These are phyloP conservation scores for Aldabrachelys gigantea DNA, from an alignment of 2,113 vertebrate species.

Conservation along the genomic window DNA sequence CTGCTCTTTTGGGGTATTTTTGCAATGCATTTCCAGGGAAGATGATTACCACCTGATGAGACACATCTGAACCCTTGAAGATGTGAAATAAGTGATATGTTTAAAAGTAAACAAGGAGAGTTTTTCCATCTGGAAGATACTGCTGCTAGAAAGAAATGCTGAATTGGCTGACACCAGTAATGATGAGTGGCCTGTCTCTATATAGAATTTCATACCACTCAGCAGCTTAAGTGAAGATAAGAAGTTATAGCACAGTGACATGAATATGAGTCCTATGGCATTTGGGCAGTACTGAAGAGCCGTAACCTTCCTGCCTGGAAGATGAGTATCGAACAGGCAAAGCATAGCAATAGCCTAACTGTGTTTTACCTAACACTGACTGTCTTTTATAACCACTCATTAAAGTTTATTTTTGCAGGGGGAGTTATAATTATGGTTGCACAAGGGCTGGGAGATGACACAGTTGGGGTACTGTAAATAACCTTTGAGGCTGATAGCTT, in stretches of 20 bases:
- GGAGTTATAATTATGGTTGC: not conserved
- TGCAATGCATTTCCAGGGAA: not conserved
- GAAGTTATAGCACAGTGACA: not conserved
- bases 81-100: accelerated
- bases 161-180: not conserved
- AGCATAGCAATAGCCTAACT: accelerated
- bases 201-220: not conserved
- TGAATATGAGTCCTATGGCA: accelerated
- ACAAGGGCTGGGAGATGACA: not conserved
- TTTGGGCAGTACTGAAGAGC: not conserved
- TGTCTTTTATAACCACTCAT: not conserved
- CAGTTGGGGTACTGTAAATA: not conserved
- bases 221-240: not conserved
- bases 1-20: not conserved
- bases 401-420: constrained; percentile 9
- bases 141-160: not conserved
- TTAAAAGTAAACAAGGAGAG: not conserved
- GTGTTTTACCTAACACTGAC: not conserved
- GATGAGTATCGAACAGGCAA: accelerated
- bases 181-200: not conserved
- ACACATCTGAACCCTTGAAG: not conserved
- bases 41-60: not conserved
- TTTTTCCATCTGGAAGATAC: not conserved
- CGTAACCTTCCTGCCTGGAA: not conserved
- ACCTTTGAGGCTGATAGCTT: not conserved